These are phyloP conservation scores for Trachelipus rathkii DNA, from an alignment of 1,140 invertebrate species.

Conservation along the genomic window DNA sequence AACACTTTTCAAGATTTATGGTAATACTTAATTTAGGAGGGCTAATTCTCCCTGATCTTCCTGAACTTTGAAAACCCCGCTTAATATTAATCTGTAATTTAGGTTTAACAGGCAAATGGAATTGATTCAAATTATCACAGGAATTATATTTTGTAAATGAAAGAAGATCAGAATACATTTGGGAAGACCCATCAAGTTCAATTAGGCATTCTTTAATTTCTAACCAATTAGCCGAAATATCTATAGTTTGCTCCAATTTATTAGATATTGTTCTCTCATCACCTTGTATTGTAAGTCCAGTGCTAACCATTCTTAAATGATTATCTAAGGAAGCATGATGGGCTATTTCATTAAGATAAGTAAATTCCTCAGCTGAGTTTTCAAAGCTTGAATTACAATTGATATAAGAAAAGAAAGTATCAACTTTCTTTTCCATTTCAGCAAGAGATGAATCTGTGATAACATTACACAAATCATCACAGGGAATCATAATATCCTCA, in stretches of 20 bases:
- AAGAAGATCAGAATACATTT: not conserved
- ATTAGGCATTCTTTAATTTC: not conserved
- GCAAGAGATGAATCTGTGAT: not conserved
- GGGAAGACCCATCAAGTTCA: not conserved
- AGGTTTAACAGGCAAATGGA: not conserved
- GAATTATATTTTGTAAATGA: not conserved
- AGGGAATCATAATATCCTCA: not conserved
- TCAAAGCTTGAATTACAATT: not conserved
- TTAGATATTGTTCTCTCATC: not conserved
- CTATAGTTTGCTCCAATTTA: not conserved
- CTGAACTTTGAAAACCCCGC: constrained; percentile 7
- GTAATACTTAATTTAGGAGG: constrained; percentile 40
- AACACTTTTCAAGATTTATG: constrained; percentile 55
- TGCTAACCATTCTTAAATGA: not conserved
- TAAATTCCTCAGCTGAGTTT: not conserved
- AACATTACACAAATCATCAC: not conserved
- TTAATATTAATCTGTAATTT: not conserved
- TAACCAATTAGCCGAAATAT: not conserved
- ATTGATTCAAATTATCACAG: not conserved
- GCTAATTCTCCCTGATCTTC: constrained; percentile 38
- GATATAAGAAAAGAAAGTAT: not conserved
- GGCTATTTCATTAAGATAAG: not conserved
- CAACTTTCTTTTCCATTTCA: not conserved
- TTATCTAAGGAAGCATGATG: not conserved
- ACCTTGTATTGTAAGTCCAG: not conserved